Conservation (phyloP, 1,140 invertebrate species). For the Trypoxylus dichotomus region DNA sequence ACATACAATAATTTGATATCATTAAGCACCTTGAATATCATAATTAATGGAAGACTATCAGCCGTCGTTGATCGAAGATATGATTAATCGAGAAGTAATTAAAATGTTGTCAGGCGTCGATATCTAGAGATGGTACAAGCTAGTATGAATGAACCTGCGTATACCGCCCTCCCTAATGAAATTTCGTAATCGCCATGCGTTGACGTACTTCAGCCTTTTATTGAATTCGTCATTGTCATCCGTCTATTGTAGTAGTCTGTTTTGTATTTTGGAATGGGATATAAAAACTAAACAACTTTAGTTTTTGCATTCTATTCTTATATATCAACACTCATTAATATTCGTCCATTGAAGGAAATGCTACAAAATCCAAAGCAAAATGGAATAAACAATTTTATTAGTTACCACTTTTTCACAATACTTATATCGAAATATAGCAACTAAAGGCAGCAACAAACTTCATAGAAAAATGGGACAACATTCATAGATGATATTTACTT, state of each 20-base stretch:
- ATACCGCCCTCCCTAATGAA: neutral
- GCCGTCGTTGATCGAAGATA: neutral
- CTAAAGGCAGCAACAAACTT: too few relatives aligned
- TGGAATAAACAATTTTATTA: too few relatives aligned
- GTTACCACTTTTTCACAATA: too few relatives aligned
- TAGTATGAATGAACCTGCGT: neutral
- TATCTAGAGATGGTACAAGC: neutral
- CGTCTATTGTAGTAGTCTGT: neutral
- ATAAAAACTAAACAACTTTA: too few relatives aligned
- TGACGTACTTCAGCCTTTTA: neutral
- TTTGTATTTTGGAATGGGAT: neutral
- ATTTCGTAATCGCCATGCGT: neutral
- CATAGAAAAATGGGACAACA: too few relatives aligned
- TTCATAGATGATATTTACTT: too few relatives aligned
- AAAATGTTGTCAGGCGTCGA: neutral
- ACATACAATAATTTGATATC: neutral
- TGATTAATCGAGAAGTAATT: constrained; percentile 5
- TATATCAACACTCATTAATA: too few relatives aligned
- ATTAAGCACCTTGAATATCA: neutral
- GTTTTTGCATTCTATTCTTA: too few relatives aligned
- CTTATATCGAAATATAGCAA: too few relatives aligned
- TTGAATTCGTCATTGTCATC: neutral
- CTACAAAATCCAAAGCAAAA: too few relatives aligned
- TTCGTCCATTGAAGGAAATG: too few relatives aligned
- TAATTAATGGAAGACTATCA: neutral